These are phyloP conservation scores for Aspidiotus destructor DNA, from an alignment of 2,888 invertebrate genomes.

Conservation along the genomic window DNA sequence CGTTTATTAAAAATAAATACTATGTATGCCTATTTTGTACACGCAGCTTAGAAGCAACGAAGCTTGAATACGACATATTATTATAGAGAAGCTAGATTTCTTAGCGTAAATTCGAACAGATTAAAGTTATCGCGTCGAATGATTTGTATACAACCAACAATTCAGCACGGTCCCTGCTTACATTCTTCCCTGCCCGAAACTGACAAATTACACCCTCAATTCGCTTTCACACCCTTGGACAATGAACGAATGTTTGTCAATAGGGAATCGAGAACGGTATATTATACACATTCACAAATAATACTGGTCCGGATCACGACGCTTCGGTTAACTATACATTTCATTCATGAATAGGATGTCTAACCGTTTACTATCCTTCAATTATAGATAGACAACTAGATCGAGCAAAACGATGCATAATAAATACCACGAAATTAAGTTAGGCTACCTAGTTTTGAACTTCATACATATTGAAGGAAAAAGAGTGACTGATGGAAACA, in stretches of 20 bases:
- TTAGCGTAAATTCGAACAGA: slow-evolving; percentile 1
- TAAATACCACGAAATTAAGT: no score
- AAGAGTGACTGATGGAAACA: no score
- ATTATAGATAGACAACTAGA: no score
- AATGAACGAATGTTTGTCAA: slow-evolving; percentile 31
- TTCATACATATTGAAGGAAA: no score
- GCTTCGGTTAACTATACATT: neutral
- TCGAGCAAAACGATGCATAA: no score
- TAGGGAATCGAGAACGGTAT: slow-evolving; percentile 28
- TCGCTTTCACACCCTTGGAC: slow-evolving; percentile 32
- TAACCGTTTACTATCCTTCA: slow-evolving; percentile 2
- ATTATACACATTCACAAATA: slow-evolving; percentile 17
- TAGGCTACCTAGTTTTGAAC: no score
- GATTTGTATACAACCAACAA: slow-evolving; percentile 1
- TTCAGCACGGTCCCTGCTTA: neutral
- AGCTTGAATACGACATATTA: neutral
- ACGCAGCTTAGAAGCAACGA: neutral
- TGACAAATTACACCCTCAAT: slow-evolving; percentile 33
- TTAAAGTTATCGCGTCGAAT: slow-evolving; percentile 1
- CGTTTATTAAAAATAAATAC: slow-evolving; percentile 4
- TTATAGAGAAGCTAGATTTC: neutral
- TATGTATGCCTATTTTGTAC: neutral
- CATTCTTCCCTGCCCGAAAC: neutral
- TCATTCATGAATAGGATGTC: slow-evolving; percentile 11
- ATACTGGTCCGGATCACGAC: slow-evolving; percentile 28